Percentiles rank a stretch among this genome's conserved stretches.
phyloP scores from a whole-genome alignment of 2,113 vertebrate species.

The Anguilla rostrata region DNA sequence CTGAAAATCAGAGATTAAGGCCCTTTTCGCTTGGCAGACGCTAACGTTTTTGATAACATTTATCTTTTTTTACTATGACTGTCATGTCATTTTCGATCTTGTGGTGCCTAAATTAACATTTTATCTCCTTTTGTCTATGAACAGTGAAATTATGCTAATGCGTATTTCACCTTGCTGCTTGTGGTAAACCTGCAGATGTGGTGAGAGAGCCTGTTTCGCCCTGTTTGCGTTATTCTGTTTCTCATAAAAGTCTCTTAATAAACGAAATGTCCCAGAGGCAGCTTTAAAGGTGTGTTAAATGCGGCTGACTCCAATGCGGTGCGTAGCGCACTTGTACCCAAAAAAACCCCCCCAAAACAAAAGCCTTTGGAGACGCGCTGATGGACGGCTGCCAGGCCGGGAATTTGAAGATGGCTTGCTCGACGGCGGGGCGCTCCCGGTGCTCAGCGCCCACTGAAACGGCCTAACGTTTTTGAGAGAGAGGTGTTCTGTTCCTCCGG shows the following conservation, averaged over 20 bases:
- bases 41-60: background rate
- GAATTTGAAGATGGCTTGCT: slow-evolving; percentile 59
- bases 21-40: background rate
- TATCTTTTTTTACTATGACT: background rate
- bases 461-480: slow-evolving; percentile 37
- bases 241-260: slow-evolving; percentile 62
- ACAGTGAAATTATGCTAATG: background rate
- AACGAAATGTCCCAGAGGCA: slow-evolving; percentile 59
- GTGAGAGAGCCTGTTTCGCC: slow-evolving; percentile 42
- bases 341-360: background rate
- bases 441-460: slow-evolving; percentile 45
- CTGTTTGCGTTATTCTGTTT: slow-evolving; percentile 55
- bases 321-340: slow-evolving; percentile 62
- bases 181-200: background rate
- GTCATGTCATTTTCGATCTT: background rate
- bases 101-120: background rate
- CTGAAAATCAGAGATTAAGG: background rate
- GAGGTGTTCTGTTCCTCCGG: slow-evolving; percentile 51
- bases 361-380: slow-evolving; percentile 42
- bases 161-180: background rate
- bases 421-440: slow-evolving; percentile 51
- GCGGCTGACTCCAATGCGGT: slow-evolving; percentile 62
- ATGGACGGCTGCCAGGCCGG: slow-evolving; percentile 61
- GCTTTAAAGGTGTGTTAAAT: slow-evolving; percentile 66
- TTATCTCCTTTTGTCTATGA: background rate